Conservation (phyloP, 2,113 vertebrate genomes). For the Chamaetylas fuelleborni region DNA sequence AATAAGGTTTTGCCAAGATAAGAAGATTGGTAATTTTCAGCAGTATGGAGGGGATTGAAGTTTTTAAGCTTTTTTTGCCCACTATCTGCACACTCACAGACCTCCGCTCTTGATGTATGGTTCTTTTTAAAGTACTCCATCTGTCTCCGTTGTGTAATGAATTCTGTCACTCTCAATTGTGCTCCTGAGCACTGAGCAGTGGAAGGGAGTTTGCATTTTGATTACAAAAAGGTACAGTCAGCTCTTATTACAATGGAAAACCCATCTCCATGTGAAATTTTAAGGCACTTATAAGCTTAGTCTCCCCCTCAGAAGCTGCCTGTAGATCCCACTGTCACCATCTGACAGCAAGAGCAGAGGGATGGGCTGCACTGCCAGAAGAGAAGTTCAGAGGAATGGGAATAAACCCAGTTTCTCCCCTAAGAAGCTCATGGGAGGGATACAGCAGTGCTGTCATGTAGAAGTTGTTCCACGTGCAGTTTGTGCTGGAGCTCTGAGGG, state of each 20-base stretch:
- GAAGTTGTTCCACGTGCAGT: neutral
- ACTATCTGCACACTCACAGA: constrained; percentile 57
- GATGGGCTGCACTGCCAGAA: neutral
- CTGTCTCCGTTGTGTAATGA: constrained; percentile 64
- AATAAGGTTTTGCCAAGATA: constrained; percentile 67
- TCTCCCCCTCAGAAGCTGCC: neutral
- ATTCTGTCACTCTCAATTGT: constrained; percentile 74
- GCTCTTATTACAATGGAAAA: constrained; percentile 66
- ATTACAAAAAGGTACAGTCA: constrained; percentile 67
- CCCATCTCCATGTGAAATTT: constrained; percentile 51
- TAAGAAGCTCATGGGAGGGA: constrained; percentile 28
- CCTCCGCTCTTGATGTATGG: constrained; percentile 48
- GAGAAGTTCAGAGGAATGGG: neutral
- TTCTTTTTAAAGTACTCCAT: constrained; percentile 62
- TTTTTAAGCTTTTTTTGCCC: constrained; percentile 55
- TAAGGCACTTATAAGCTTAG: constrained; percentile 67
- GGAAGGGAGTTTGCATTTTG: constrained; percentile 64
- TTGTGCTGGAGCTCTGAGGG: neutral
- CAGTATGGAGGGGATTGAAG: constrained; percentile 41
- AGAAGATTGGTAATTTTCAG: constrained; percentile 71
- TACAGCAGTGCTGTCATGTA: neutral
- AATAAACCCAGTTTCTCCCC: constrained; percentile 15
- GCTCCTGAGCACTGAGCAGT: constrained; percentile 27
- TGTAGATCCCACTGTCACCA: constrained; percentile 29
- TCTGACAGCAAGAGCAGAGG: constrained; percentile 15